Conservation (phyloP, 2,797 vertebrate species). For the Aphelocoma californica region DNA sequence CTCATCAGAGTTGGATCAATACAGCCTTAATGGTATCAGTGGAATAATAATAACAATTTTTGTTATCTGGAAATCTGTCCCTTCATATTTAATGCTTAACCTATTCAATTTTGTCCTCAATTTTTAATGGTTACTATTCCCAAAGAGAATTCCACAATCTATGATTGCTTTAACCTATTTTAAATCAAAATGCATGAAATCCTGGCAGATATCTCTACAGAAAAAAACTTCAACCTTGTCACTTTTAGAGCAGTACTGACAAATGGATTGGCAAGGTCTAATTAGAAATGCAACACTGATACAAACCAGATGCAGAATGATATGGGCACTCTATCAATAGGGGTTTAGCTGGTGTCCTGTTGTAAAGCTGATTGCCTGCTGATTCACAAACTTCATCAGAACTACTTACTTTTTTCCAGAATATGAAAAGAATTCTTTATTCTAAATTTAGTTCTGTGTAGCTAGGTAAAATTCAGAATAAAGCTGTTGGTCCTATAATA, state of each 20-base stretch:
- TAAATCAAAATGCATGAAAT: neutral
- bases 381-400: neutral
- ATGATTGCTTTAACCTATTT: neutral
- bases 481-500: neutral
- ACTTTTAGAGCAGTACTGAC: neutral
- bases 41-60: slow-evolving; percentile 7
- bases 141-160: neutral
- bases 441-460: neutral
- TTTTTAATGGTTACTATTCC: neutral
- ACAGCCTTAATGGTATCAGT: neutral
- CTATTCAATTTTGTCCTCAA: neutral
- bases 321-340: neutral
- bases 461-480: neutral
- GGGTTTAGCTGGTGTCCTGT: neutral
- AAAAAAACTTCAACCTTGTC: neutral
- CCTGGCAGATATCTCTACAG: neutral
- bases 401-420: neutral
- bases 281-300: slow-evolving; percentile 22
- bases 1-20: neutral
- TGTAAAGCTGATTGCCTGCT: neutral
- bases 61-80: neutral
- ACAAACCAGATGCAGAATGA: slow-evolving; percentile 3
- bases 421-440: neutral
- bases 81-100: slow-evolving; percentile 14
- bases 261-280: neutral